A percentile compares a stretch with the other conserved stretches of the same genome.
Conservation (phyloP, 2,888 invertebrate species). For the Oegoconia quadripuncta region DNA sequence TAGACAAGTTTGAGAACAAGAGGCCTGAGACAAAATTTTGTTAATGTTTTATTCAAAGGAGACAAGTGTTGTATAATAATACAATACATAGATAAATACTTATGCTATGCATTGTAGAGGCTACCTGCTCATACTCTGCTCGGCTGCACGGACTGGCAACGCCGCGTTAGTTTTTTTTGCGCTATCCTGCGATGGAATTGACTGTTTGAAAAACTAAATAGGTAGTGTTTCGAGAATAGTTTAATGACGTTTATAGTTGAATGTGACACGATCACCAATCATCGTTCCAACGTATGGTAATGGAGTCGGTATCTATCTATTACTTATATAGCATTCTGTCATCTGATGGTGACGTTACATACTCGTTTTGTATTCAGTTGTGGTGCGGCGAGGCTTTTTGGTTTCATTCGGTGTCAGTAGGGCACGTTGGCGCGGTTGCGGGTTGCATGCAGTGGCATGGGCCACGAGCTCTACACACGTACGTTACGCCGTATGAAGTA, state of each 20-base stretch:
- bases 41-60: constrained; percentile 44
- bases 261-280: no score
- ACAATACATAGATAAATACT: constrained; percentile 34
- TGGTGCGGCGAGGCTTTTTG: constrained; percentile 46
- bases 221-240: no score
- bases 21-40: constrained; percentile 46
- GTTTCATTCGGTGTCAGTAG: constrained; percentile 69
- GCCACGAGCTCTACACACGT: constrained; percentile 5
- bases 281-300: no score
- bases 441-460: no score
- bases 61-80: constrained; percentile 68
- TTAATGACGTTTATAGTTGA: no score
- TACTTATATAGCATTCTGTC: constrained; percentile 8
- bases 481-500: constrained; percentile 47
- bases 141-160: constrained; percentile 73
- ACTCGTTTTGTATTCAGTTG: constrained; percentile 48
- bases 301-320: no score
- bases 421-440: constrained; percentile 50
- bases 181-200: constrained; percentile 56
- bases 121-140: constrained; percentile 67
- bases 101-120: constrained; percentile 58
- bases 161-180: constrained; percentile 70
- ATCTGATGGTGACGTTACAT: constrained; percentile 30
- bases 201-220: constrained; percentile 56
- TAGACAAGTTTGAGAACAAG: constrained; percentile 54